Evolutionary conservation across 2,797 vertebrate species (phyloP), one percentile per base, ranked within the genome.

Genomic region (Tachyglossus aculeatus): DNA sequence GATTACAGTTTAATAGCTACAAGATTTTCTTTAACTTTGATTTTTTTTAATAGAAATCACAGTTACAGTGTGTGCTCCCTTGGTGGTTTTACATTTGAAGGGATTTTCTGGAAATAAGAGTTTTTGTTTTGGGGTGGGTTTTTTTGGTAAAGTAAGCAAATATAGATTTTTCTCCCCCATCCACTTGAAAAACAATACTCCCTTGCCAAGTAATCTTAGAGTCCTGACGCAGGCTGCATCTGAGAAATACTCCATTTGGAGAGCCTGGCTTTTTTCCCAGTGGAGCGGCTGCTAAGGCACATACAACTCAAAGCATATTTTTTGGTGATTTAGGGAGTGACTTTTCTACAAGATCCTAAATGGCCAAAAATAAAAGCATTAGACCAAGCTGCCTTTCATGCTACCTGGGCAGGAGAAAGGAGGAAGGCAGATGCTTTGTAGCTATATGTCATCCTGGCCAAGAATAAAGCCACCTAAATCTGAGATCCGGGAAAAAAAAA

Each of bases 81-180:
- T 75, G 55, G 56, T 58, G 43, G 65, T 73, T 74, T 41, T 38
- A 69, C 60, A 57, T 15, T 24, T 60, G 56, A 74, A 38, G 15
- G 29, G 34, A 55, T 76, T 78, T 78, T 76, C 77, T 74, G 71
- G 45, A 86, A 74, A 82, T 72, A 74, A 78, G 55, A 61, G 74
- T 47, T 48, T 70, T 81, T 73, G 78, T 44, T 80, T 81, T 57
- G 22, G 22, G 27, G 29, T 74, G 53, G 66, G 83, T 64, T 58
- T 69, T 84, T 76, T 81, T 47, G 63, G 73, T 72, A 80, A 80
- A 83, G 77, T 75, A 69, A 73, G 55, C 32, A 71, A 77, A 80
- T 73, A 57, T 53, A 55, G 32, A 54, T 76, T 75, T 66, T 76
- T 68, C 74, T 74, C 48, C 22, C 39, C 71, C 13, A 32, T 68